phyloP scores from a whole-genome alignment of 2,888 invertebrate genomes.

The Dexiosoma caninum region DNA sequence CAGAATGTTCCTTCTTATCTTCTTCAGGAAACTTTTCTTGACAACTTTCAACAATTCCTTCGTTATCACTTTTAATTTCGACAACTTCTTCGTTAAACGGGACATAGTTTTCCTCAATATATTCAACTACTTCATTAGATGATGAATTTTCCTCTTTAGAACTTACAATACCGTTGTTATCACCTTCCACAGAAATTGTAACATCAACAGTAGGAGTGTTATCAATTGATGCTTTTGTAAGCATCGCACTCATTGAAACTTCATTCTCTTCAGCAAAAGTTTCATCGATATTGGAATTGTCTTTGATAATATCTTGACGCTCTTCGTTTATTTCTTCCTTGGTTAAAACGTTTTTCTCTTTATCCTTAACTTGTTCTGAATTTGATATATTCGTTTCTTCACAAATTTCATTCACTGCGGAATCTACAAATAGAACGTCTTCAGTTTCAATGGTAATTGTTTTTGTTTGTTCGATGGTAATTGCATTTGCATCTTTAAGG shows the following conservation, averaged over 20 bases:
- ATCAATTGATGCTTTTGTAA: background rate
- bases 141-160: background rate
- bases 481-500: background rate
- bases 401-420: conserved; percentile 28
- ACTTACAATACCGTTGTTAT: background rate
- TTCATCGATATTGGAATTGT: conserved; percentile 38
- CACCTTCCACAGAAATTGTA: background rate
- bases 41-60: too few relatives aligned
- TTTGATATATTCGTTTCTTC: conserved; percentile 14
- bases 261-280: conserved; percentile 4
- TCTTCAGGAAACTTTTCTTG: too few relatives aligned
- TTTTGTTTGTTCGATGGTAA: conserved; percentile 25
- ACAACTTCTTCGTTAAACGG: background rate
- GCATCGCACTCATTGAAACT: background rate
- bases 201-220: background rate
- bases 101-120: background rate
- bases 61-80: too few relatives aligned
- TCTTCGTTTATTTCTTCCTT: background rate
- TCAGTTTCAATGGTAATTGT: background rate
- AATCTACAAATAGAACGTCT: conserved; percentile 36
- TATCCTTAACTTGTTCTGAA: background rate
- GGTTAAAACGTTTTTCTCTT: background rate
- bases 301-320: conserved; percentile 30
- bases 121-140: background rate
- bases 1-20: background rate